These are phyloP conservation scores for Dysdera silvatica DNA, from an alignment of 1,140 invertebrate species.

Conservation along the genomic window DNA sequence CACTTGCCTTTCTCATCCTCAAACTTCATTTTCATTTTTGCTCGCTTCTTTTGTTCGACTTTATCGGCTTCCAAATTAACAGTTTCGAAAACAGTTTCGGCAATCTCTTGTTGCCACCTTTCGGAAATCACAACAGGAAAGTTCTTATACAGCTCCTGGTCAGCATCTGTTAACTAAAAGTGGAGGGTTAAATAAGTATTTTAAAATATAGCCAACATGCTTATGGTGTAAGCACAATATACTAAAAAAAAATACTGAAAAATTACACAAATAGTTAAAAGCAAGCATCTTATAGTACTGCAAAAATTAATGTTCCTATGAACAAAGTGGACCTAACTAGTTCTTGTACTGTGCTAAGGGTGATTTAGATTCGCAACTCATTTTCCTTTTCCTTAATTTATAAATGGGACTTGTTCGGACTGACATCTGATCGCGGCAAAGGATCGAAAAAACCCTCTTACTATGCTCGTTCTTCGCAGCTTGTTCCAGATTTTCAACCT, in stretches of 20 bases:
- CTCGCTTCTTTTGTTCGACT: slow-evolving; percentile 83
- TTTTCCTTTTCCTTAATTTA: too few relatives aligned
- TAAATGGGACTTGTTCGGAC: too few relatives aligned
- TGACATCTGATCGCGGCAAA: too few relatives aligned
- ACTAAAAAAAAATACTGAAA: neutral
- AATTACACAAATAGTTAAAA: too few relatives aligned
- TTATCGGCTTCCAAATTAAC: slow-evolving; percentile 97
- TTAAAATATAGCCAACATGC: neutral
- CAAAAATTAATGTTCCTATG: too few relatives aligned
- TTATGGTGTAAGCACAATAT: neutral
- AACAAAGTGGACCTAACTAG: too few relatives aligned
- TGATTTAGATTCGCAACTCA: too few relatives aligned
- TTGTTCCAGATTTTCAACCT: too few relatives aligned
- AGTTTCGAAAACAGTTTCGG: slow-evolving; percentile 98
- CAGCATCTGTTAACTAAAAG: slow-evolving; percentile 75
- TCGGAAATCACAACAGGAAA: slow-evolving; percentile 98
- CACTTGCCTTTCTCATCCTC: slow-evolving; percentile 86
- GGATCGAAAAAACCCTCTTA: too few relatives aligned
- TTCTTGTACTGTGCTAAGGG: too few relatives aligned
- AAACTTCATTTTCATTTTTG: slow-evolving; percentile 90
- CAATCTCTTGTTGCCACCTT: slow-evolving; percentile 96
- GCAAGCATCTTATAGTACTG: too few relatives aligned
- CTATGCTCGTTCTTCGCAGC: too few relatives aligned
- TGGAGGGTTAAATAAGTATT: neutral
- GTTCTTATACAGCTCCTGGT: slow-evolving; percentile 98